Evolutionary conservation across 1,140 invertebrate species (phyloP).

Genomic region (Drosophila mojavensis): DNA sequence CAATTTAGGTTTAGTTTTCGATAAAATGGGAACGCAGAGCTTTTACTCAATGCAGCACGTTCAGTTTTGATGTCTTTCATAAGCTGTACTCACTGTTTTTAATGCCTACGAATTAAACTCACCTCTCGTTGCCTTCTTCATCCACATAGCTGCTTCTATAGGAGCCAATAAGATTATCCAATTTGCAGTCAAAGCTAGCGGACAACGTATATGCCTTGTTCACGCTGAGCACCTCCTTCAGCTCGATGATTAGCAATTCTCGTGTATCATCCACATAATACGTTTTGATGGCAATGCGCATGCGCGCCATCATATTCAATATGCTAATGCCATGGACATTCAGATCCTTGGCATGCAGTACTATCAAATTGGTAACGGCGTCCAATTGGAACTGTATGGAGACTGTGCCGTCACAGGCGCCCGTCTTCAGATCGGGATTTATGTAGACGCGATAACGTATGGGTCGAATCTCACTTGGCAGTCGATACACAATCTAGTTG

Average conservation of each 20-base stretch:
- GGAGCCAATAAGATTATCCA: conserved; percentile 54
- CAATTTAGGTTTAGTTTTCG: too few relatives aligned
- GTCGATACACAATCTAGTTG: conserved; percentile 84
- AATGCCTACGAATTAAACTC: conserved; percentile 24
- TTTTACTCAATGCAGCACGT: too few relatives aligned
- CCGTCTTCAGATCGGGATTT: conserved; percentile 88
- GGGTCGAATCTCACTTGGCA: conserved; percentile 89
- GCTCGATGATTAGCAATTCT: conserved; percentile 65
- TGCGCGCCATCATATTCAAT: conserved; percentile 77
- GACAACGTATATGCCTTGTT: conserved; percentile 71
- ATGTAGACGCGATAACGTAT: conserved; percentile 90
- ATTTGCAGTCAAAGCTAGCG: conserved; percentile 52
- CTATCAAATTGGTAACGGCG: conserved; percentile 86
- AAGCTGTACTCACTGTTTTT: conserved; percentile 28
- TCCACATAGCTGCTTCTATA: conserved; percentile 66
- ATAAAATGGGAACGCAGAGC: too few relatives aligned
- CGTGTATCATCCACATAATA: conserved; percentile 43
- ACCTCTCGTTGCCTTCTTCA: conserved; percentile 40
- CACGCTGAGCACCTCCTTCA: conserved; percentile 54
- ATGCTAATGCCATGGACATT: conserved; percentile 68
- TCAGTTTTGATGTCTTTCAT: not conserved
- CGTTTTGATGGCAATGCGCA: conserved; percentile 66
- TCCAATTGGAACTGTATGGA: conserved; percentile 88
- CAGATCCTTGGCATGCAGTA: conserved; percentile 88
- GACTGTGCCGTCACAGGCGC: conserved; percentile 88